A percentile compares a stretch with the other conserved stretches of the same genome.
phyloP scores from a whole-genome alignment of 2,888 invertebrate species.

The Argyresthia albistria region DNA sequence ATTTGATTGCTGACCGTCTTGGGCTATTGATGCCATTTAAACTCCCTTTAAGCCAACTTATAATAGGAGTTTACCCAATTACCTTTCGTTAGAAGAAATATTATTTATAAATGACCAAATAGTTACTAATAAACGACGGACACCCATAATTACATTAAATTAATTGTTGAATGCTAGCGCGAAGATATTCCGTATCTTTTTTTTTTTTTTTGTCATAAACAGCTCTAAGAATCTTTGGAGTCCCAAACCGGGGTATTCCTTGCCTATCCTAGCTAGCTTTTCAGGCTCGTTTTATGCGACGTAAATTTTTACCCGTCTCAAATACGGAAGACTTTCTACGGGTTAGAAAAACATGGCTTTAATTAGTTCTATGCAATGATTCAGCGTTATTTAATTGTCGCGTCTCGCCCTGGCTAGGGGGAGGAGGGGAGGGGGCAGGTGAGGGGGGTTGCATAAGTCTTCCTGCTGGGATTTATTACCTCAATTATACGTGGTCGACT shows the following conservation, averaged over 20 bases:
- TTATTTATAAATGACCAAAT: no score
- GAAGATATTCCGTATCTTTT: no score
- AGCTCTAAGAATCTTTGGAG: no score
- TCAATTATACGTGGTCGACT: slow-evolving; percentile 57
- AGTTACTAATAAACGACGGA: no score
- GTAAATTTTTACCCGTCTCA: slow-evolving; percentile 2
- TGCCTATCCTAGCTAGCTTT: no score
- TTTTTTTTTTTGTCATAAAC: no score
- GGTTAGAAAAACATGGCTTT: slow-evolving; percentile 19
- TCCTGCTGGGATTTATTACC: slow-evolving; percentile 51
- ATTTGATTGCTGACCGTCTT: slow-evolving; percentile 1
- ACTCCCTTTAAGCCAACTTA: neutral
- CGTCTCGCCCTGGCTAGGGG: slow-evolving; percentile 27
- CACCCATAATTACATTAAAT: no score
- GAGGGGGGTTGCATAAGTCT: slow-evolving; percentile 36
- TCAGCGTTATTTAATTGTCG: slow-evolving; percentile 61
- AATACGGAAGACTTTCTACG: neutral
- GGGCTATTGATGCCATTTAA: neutral
- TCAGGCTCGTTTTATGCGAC: no score
- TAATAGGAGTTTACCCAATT: slow-evolving; percentile 2
- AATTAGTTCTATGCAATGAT: slow-evolving; percentile 53
- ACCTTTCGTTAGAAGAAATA: no score
- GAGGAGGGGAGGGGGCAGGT: neutral
- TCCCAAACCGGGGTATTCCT: no score
- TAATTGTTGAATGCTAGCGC: no score